A percentile compares a stretch with the other conserved stretches of the same genome.
Conservation (phyloP, 2,113 vertebrate genomes). For the Marmota monax region DNA sequence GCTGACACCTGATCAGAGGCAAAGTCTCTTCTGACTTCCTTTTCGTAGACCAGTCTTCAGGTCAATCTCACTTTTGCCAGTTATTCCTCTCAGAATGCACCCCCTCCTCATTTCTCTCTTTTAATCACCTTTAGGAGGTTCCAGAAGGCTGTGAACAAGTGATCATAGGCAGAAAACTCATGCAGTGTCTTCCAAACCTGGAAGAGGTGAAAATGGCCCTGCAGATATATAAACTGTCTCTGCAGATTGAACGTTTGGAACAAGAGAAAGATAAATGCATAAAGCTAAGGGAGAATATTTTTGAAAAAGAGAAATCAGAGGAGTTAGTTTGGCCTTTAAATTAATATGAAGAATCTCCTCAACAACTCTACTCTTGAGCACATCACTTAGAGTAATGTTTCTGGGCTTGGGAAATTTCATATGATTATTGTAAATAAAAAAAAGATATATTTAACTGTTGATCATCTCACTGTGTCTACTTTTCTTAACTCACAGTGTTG, state of each 20-base stretch:
- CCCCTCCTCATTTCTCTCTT: background rate
- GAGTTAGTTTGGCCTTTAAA: background rate
- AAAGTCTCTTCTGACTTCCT: background rate
- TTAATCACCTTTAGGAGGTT: background rate
- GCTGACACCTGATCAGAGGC: background rate
- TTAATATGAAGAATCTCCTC: background rate
- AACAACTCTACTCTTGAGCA: background rate
- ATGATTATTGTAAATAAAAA: background rate
- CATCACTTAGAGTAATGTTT: background rate
- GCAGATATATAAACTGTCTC: background rate
- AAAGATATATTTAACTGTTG: background rate
- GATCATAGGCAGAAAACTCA: background rate
- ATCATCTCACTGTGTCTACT: background rate
- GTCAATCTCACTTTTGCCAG: background rate
- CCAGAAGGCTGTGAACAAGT: background rate
- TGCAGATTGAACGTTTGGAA: background rate
- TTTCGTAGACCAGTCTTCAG: background rate
- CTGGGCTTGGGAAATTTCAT: background rate
- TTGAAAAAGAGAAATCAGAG: background rate
- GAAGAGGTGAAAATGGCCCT: background rate
- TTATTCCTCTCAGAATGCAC: background rate
- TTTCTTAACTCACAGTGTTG: background rate
- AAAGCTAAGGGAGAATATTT: background rate
- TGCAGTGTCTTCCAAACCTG: slow-evolving; percentile 15
- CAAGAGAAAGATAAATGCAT: background rate